Conservation (phyloP, 2,888 invertebrate genomes). For the Himalopsyche anomala region DNA sequence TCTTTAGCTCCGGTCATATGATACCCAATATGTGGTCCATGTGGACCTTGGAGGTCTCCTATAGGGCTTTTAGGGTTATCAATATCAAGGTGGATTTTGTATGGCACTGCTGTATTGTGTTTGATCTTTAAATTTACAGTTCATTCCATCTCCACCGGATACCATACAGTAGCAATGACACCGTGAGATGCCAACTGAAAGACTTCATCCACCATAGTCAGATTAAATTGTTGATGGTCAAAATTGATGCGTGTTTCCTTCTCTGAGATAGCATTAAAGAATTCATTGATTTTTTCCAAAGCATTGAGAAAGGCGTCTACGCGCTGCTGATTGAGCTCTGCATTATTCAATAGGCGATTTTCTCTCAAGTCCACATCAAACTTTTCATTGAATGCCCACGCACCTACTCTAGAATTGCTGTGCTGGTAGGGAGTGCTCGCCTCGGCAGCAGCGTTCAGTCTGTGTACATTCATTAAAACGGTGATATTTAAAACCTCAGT, state of each 20-base stretch:
- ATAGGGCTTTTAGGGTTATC: background rate
- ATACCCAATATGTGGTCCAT: background rate
- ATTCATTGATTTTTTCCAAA: constrained; percentile 22
- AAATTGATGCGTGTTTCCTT: background rate
- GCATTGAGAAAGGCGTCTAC: background rate
- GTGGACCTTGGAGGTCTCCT: background rate
- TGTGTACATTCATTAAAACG: background rate
- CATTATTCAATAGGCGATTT: background rate
- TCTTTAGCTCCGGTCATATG: background rate
- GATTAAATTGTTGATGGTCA: background rate
- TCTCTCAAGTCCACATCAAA: constrained; percentile 10
- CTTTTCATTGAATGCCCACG: background rate
- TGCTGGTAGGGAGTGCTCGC: background rate
- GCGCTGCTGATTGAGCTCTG: background rate
- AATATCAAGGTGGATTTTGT: background rate
- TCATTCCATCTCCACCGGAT: constrained; percentile 18
- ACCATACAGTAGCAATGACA: background rate
- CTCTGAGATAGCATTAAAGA: background rate
- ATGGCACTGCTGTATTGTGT: background rate
- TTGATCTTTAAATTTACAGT: constrained; percentile 12
- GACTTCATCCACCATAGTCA: background rate
- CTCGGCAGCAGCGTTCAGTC: background rate
- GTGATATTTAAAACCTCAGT: background rate
- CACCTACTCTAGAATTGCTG: too few species aligned
- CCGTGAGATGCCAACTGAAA: background rate